These are phyloP conservation scores for Aleiodes testaceus DNA, from an alignment of 2,888 invertebrate genomes.

Conservation along the genomic window DNA sequence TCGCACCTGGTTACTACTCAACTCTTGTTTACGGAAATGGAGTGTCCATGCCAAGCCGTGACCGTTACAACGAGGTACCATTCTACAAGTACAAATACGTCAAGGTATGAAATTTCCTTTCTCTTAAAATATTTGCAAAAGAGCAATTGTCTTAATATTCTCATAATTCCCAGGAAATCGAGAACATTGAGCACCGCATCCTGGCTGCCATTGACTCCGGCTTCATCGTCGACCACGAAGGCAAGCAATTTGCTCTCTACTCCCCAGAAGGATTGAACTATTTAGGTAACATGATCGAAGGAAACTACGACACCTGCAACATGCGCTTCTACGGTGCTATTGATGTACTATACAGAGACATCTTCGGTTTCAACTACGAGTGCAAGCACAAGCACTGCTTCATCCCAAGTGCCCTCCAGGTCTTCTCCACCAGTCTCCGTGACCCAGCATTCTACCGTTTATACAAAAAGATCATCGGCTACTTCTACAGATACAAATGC, in stretches of 20 bases:
- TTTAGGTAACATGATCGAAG: constrained; percentile 76
- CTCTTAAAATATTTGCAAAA: background rate
- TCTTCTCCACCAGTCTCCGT: constrained; percentile 79
- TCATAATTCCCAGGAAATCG: constrained; percentile 55
- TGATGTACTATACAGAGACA: constrained; percentile 76
- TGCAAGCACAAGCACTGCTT: constrained; percentile 71
- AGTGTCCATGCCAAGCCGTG: constrained; percentile 76
- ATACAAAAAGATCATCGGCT: constrained; percentile 78
- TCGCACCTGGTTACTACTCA: constrained; percentile 77
- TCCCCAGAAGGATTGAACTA: constrained; percentile 74
- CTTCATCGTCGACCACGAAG: constrained; percentile 57
- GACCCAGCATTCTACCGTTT: constrained; percentile 83
- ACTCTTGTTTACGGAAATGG: constrained; percentile 79
- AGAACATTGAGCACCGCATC: constrained; percentile 62
- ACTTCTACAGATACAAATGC: constrained; percentile 76
- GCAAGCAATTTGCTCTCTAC: constrained; percentile 66
- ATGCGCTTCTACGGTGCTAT: constrained; percentile 76
- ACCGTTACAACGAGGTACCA: constrained; percentile 71
- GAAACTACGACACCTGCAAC: constrained; percentile 73
- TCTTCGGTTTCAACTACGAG: constrained; percentile 71
- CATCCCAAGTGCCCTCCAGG: constrained; percentile 78
- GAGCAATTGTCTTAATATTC: too few species aligned
- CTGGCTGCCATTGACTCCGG: constrained; percentile 66
- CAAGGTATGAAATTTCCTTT: constrained; percentile 54
- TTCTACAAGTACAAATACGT: constrained; percentile 64